A percentile compares a stretch with the other conserved stretches of the same genome.
Evolutionary conservation across 2,113 vertebrate genomes (phyloP).

Genomic region (Campylomormyrus numenius): DNA sequence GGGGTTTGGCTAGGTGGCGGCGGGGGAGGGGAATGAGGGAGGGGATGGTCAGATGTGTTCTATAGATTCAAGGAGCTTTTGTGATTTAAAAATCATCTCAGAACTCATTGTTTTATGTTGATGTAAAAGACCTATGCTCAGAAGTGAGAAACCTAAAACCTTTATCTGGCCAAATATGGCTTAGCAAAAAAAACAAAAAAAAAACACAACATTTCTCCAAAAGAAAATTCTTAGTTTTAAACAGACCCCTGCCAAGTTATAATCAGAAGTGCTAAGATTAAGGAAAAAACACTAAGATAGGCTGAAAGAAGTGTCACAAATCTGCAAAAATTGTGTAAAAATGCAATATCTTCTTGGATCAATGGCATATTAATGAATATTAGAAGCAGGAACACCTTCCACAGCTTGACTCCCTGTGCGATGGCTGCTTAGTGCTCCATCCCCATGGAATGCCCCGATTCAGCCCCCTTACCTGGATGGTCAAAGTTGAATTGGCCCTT

Average conservation of each 20-base stretch:
- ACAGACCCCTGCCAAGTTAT: not conserved
- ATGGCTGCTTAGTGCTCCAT: not conserved
- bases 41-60: not conserved
- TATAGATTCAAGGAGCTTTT: not conserved
- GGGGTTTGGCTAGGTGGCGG: not conserved
- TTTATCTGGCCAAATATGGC: not conserved
- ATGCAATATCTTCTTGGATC: not conserved
- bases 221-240: not conserved
- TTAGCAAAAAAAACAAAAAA: not conserved
- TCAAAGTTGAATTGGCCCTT: slow-evolving; percentile 98
- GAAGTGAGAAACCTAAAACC: not conserved
- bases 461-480: slow-evolving; percentile 77
- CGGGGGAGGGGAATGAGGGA: not conserved
- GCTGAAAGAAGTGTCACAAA: not conserved
- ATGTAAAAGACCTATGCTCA: not conserved
- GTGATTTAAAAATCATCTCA: not conserved
- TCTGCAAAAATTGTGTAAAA: not conserved
- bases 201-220: not conserved
- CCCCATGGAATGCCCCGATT: not conserved
- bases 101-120: not conserved
- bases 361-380: not conserved
- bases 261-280: not conserved
- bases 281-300: not conserved
- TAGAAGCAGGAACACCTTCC: not conserved
- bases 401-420: not conserved